Evolutionary conservation across 2,113 vertebrate species (phyloP), one percentile per base, ranked within the genome.

Genomic region (Agelaius tricolor): DNA sequence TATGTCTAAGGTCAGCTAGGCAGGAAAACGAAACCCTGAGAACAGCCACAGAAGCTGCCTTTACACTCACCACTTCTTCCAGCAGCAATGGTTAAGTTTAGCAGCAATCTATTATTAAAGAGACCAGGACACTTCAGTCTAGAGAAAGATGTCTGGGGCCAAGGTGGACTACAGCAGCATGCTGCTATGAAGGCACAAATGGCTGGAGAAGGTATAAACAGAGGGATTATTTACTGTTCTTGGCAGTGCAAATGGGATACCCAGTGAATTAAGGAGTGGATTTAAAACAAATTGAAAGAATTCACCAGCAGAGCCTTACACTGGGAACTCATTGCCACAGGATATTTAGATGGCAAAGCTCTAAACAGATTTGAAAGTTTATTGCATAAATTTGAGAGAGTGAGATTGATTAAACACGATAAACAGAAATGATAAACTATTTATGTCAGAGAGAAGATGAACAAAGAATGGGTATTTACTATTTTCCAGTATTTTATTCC

Each of bases 71-170:
- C 28, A 33, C 52, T 82, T 62, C 77, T 89, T 84, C 76, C 69
- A 92, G 61, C 57, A 82, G 49, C 73, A 61, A 58, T 39, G 62
- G 87, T 79, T 68, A 89, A 94, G 91, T 93, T 93, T 93, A 93
- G 90, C 78, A 85, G 75, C 82, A 68, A 87, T 91, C 63, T 73
- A 73, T 88, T 94, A 76, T 83, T 90, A 73, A 93, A 78, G 66
- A 85, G 85, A 28, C 30, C 24, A 17, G 85, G 82, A 59, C 84
- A 55, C 68, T 84, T 71, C 55, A 35, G 87, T 31, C 78, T 58
- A 54, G 75, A 37, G 75, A 69, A 71, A 57, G 52, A 84, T 16
- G 26, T 23, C 79, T 65, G 59, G 33, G 63, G 67, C 90, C 85
- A 83, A 57, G 75, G 63, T 80, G 67, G 90, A 33, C 89, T 84